phyloP scores from a whole-genome alignment of 1,140 invertebrate genomes.

The Conus betulinus region DNA sequence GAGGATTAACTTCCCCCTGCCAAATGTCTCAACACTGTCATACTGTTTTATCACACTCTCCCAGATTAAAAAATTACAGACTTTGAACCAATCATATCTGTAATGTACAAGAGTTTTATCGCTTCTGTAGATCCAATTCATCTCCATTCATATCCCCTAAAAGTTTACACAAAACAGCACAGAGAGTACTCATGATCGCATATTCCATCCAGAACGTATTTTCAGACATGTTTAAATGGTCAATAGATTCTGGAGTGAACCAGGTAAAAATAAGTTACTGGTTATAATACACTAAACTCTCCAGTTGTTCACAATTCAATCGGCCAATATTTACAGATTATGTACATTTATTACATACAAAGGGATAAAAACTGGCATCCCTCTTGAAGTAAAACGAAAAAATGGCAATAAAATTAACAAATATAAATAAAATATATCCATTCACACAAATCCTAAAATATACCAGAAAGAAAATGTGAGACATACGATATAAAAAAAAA shows the following conservation, averaged over 20 bases:
- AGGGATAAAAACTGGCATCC: background rate
- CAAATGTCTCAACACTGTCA: no score
- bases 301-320: background rate
- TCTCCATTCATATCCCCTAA: no score
- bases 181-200: background rate
- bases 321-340: background rate
- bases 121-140: no score
- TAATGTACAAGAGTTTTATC: no score
- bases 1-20: no score
- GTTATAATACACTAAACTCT: background rate
- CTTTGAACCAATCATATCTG: no score
- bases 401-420: background rate
- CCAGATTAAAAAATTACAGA: no score
- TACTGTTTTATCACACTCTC: no score
- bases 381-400: background rate
- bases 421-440: background rate
- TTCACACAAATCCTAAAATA: background rate
- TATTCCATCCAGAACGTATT: background rate
- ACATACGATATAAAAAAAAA: background rate
- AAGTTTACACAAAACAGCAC: no score
- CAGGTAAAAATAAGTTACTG: background rate
- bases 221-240: background rate
- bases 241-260: background rate
- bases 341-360: background rate
- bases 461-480: background rate